Evolutionary conservation across 1,140 invertebrate species (phyloP).

Genomic region (Diorhabda sublineata): DNA sequence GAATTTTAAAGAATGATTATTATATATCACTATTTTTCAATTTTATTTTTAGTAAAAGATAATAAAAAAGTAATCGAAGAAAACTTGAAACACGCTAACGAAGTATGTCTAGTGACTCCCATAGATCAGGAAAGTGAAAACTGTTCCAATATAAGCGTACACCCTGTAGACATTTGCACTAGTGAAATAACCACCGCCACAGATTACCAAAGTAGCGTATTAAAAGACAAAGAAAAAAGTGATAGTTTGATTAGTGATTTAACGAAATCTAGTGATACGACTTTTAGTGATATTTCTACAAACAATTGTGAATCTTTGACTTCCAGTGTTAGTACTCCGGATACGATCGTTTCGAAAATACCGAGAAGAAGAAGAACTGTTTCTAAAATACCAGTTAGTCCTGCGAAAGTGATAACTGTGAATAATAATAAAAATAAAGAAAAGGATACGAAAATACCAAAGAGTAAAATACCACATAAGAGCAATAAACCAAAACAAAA

Average conservation of each 20-base stretch:
- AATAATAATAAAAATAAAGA: conserved; percentile 44
- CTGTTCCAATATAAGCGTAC: conserved; percentile 42
- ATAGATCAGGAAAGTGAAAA: conserved; percentile 48
- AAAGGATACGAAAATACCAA: conserved; percentile 41
- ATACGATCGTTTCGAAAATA: conserved; percentile 52
- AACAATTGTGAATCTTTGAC: conserved; percentile 56
- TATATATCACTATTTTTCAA: not conserved
- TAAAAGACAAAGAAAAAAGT: conserved; percentile 22
- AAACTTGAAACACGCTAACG: conserved; percentile 59
- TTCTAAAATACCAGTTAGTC: conserved; percentile 39
- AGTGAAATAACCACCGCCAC: conserved; percentile 36
- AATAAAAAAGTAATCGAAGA: conserved; percentile 23
- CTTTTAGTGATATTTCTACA: conserved; percentile 28
- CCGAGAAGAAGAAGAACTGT: conserved; percentile 37
- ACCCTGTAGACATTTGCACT: conserved; percentile 45
- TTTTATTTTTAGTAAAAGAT: not conserved
- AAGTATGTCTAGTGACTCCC: conserved; percentile 55
- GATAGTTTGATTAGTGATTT: conserved; percentile 32
- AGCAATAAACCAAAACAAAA: conserved; percentile 34
- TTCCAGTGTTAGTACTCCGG: conserved; percentile 61
- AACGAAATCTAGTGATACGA: conserved; percentile 35
- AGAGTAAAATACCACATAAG: conserved; percentile 43
- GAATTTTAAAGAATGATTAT: not conserved
- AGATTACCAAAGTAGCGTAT: conserved; percentile 32
- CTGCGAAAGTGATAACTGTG: conserved; percentile 25